Evolutionary conservation across 2,888 invertebrate genomes (phyloP).

Genomic region (Harpalus rufipes): DNA sequence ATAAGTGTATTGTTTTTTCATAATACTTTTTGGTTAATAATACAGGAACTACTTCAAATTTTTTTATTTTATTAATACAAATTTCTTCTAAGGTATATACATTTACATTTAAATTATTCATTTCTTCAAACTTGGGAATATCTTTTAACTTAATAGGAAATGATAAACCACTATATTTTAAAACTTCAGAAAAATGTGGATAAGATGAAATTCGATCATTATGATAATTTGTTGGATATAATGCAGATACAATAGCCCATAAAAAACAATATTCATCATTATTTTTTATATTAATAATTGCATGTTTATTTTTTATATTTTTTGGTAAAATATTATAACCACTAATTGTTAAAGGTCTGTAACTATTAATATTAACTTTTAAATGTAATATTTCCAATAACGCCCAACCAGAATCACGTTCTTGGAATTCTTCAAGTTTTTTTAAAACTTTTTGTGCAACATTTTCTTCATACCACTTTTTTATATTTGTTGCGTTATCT

Average conservation of each 20-base stretch:
- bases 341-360: constrained; percentile 59
- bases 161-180: constrained; percentile 67
- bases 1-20: constrained; percentile 23
- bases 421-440: constrained; percentile 70
- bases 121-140: constrained; percentile 68
- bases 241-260: constrained; percentile 67
- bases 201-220: constrained; percentile 58
- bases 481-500: constrained; percentile 68
- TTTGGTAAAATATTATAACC: constrained; percentile 68
- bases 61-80: neutral
- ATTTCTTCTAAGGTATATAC: constrained; percentile 68
- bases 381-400: constrained; percentile 68
- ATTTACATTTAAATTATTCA: constrained; percentile 69
- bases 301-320: constrained; percentile 68
- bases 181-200: constrained; percentile 66
- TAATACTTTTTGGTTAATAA: constrained; percentile 50
- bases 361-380: constrained; percentile 66
- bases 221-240: constrained; percentile 64
- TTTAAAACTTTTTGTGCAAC: constrained; percentile 66
- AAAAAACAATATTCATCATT: constrained; percentile 69
- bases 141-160: constrained; percentile 66
- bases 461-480: constrained; percentile 68
- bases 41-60: constrained; percentile 51
- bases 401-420: constrained; percentile 69
- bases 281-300: constrained; percentile 70